These are phyloP conservation scores for Electrona antarctica DNA, from an alignment of 2,113 vertebrate species.

Conservation along the genomic window DNA sequence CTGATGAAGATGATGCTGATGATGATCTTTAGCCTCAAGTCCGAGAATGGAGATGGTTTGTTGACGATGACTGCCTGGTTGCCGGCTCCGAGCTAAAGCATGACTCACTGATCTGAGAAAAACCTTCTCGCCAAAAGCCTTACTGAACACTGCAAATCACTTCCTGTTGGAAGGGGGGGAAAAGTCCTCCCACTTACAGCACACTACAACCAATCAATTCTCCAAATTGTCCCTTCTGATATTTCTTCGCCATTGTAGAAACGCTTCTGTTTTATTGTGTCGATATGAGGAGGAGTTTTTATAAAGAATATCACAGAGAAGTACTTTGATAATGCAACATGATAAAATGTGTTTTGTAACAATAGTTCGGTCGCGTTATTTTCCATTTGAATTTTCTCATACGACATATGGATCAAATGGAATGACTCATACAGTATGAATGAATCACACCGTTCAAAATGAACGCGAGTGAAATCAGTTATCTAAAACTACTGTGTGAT, in stretches of 20 bases:
- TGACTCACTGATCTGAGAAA: conserved; percentile 98
- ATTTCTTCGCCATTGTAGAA: conserved; percentile 74
- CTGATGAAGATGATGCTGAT: conserved; percentile 28
- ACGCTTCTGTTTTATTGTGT: conserved; percentile 66
- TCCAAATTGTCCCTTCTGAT: conserved; percentile 86
- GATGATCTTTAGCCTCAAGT: conserved; percentile 60
- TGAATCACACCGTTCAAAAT: conserved; percentile 7
- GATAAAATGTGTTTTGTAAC: not conserved
- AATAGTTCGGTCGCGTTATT: conserved; percentile 13
- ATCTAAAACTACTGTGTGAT: conserved; percentile 18
- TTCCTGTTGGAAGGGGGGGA: conserved; percentile 88
- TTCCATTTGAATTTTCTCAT: not conserved
- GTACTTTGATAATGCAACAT: conserved; percentile 27
- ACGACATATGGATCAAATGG: not conserved
- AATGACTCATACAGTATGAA: conserved; percentile 16
- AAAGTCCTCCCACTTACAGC: conserved; percentile 93
- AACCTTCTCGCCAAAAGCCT: conserved; percentile 99
- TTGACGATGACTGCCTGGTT: conserved; percentile 82
- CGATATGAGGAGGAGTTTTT: conserved; percentile 48
- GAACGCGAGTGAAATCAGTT: conserved; percentile 21
- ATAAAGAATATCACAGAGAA: conserved; percentile 18
- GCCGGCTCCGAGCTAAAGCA: conserved; percentile 93
- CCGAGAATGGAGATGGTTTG: conserved; percentile 79
- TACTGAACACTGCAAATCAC: conserved; percentile 98
- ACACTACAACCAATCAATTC: conserved; percentile 93